Conservation (phyloP, 92 coral and sea anemone species). For the Phenganax marumi region DNA sequence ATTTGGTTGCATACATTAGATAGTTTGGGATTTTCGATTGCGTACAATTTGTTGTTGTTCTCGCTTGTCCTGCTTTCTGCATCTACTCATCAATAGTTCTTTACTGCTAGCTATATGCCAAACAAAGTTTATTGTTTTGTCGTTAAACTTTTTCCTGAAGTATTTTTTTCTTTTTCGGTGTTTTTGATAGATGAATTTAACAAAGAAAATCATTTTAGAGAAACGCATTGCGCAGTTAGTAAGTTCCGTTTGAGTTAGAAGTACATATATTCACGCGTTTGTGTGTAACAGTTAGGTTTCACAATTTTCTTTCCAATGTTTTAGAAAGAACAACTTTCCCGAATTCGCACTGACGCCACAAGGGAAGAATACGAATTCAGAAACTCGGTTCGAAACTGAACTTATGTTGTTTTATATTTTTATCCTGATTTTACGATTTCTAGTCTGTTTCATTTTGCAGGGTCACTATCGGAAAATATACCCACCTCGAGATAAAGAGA, state of each 20-base stretch:
- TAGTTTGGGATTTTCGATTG: too few relatives aligned
- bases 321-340: constrained; percentile 80
- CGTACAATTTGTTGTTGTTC: too few relatives aligned
- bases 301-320: neutral
- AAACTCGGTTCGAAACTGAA: constrained; percentile 68
- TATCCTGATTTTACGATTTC: neutral
- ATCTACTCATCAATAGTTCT: too few relatives aligned
- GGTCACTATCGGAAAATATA: constrained; percentile 82
- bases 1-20: too few relatives aligned
- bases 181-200: constrained; percentile 66
- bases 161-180: neutral
- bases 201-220: constrained; percentile 76
- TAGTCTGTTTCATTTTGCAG: constrained; percentile 35
- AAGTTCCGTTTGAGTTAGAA: constrained; percentile 28
- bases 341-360: constrained; percentile 76
- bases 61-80: too few relatives aligned
- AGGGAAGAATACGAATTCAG: constrained; percentile 86
- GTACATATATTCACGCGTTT: too few relatives aligned
- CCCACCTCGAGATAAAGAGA: constrained; percentile 85
- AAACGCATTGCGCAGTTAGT: constrained; percentile 83
- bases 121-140: neutral
- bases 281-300: neutral
- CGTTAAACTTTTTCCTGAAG: neutral
- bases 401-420: neutral
- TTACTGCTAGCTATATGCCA: too few relatives aligned